Base-by-base conservation (phyloP, 2,888 invertebrate species). In the Epistrophe eligans region DNA sequence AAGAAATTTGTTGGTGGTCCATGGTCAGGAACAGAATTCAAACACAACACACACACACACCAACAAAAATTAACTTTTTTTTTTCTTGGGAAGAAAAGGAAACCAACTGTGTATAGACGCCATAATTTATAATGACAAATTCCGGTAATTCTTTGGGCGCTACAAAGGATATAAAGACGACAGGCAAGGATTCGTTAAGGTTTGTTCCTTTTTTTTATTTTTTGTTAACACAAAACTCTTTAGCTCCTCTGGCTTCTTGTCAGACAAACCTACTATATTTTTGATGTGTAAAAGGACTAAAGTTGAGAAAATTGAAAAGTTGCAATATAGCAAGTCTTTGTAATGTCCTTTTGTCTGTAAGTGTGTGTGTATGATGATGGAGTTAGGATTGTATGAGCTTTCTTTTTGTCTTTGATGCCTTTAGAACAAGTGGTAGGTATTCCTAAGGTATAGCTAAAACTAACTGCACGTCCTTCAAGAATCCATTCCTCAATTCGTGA, bases 111-210 rank as follows among this genome's bases (percentile, higher is more conserved):
- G 58, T 62, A 35, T 45, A 79, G 73, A 79, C 84, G 77, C 76
- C 80, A 84, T 84, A 80, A 84, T 80, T 84, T 84, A 84, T 84
- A 84, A 84, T 82, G 85, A 82, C 85, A 81, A 85, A 85, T 85
- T 85, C 85, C 62, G 72, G 81, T 82, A 81, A 77, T 82, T 82
- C 82, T 58, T 82, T 67, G 67, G 77, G 70, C 55, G 70, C 55
- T 82, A 55, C 62, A 81, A 85, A 85, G 85, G 77, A 85, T 55
- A 55, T 81, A 74, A 77, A 77, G 85, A 52, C 77, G 84, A 77
- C 57, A 77, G 55, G 55, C 40, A 40, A 48, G 50, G 55, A 64
- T 55, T 73, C 19, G 66, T 48, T 45, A 57, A 57, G 38, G 62
- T 77, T 71, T 64, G 13, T 32, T 58, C 7, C 11, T 38, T 2